phyloP scores from a whole-genome alignment of 2,113 vertebrate species.

The Anthoscopus minutus region DNA sequence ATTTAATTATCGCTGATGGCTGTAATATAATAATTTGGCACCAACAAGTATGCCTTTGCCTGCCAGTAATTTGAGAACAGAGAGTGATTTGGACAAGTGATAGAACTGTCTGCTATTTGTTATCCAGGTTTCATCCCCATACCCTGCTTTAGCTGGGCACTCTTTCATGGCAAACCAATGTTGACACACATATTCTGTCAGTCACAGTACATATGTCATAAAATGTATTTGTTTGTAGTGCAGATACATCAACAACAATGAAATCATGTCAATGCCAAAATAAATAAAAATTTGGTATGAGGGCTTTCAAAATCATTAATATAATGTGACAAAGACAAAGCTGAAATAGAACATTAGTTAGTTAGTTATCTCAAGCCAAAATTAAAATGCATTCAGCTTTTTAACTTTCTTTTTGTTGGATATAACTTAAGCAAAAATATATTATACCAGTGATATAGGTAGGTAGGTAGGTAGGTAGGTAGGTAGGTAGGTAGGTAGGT shows the following conservation, averaged over 20 bases:
- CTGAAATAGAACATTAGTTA: background rate
- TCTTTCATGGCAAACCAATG: background rate
- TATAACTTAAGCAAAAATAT: background rate
- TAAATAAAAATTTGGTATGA: background rate
- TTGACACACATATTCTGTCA: background rate
- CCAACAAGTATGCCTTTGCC: background rate
- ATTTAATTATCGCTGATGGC: background rate
- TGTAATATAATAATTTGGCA: slow-evolving; percentile 23
- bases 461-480: background rate
- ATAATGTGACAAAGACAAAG: background rate
- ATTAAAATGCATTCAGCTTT: background rate
- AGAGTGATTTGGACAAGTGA: background rate
- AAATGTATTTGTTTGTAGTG: background rate
- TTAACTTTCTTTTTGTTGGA: background rate
- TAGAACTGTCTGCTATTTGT: background rate
- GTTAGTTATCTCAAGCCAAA: background rate
- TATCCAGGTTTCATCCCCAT: background rate
- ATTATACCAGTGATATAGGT: background rate
- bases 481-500: too few relatives aligned
- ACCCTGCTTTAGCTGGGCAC: background rate
- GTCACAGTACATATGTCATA: background rate
- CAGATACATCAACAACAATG: background rate
- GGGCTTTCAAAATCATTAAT: background rate
- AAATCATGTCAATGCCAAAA: background rate
- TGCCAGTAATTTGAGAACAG: slow-evolving; percentile 32